phyloP scores from a whole-genome alignment of 2,888 invertebrate species.

The Trissonchulus sp. region DNA sequence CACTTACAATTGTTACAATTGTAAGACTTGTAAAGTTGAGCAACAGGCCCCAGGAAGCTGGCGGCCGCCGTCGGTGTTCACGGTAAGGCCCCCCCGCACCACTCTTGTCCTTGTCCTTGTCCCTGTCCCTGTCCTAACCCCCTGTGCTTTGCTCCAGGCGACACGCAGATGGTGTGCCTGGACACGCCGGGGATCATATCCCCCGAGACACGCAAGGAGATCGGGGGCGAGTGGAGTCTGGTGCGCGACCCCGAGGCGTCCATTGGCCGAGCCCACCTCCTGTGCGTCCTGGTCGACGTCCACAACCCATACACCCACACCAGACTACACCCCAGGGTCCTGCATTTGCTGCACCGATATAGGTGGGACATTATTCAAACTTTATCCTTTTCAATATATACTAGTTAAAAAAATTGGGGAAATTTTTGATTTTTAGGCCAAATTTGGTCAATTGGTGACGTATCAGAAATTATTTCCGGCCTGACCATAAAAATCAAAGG shows the following conservation, averaged over 20 bases:
- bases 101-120: too few relatives aligned
- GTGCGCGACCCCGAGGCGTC: conserved; percentile 61
- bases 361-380: conserved; percentile 2
- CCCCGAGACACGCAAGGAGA: background rate
- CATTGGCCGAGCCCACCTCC: conserved; percentile 40
- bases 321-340: conserved; percentile 64
- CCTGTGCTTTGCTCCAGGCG: too few relatives aligned
- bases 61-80: too few relatives aligned
- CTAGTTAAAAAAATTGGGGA: too few relatives aligned
- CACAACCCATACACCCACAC: conserved; percentile 66
- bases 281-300: conserved; percentile 80
- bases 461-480: too few relatives aligned
- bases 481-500: too few relatives aligned
- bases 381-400: too few relatives aligned
- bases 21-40: too few relatives aligned
- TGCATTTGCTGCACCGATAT: conserved; percentile 64
- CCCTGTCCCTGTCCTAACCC: too few relatives aligned
- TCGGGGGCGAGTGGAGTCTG: conserved; percentile 53
- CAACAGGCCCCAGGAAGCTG: too few relatives aligned
- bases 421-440: background rate
- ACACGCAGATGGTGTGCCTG: conserved; percentile 73
- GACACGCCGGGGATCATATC: conserved; percentile 84
- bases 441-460: background rate
- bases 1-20: too few relatives aligned
- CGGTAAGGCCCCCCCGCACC: too few relatives aligned